phyloP scores from a whole-genome alignment of 2,113 vertebrate genomes.

The Myiozetetes cayanensis region DNA sequence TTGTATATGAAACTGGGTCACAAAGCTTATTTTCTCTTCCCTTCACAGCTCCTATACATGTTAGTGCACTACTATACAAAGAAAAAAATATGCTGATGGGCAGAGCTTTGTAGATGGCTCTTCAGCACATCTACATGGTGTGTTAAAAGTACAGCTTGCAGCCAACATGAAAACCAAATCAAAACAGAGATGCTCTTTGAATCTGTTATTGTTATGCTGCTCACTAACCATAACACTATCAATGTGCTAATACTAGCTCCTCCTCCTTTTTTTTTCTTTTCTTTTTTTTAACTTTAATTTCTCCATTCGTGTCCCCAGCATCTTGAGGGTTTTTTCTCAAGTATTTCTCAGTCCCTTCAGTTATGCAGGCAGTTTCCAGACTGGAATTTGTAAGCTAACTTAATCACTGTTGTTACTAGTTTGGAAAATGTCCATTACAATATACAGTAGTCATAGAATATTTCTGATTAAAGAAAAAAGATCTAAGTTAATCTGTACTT shows the following conservation, averaged over 20 bases:
- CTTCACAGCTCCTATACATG: not conserved
- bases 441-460: not conserved
- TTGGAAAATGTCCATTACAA: not conserved
- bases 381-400: not conserved
- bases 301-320: not conserved
- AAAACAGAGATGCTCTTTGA: not conserved
- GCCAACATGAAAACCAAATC: not conserved
- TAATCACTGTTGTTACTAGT: not conserved
- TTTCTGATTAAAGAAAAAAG: not conserved
- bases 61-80: not conserved
- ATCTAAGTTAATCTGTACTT: not conserved
- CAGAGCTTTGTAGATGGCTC: not conserved
- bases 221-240: not conserved
- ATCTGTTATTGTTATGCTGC: not conserved
- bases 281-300: not conserved
- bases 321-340: not conserved
- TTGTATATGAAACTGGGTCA: conserved; percentile 35
- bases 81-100: not conserved
- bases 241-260: not conserved
- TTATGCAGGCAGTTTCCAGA: not conserved
- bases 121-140: not conserved
- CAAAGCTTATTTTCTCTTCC: not conserved
- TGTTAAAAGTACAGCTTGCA: not conserved
- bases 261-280: not conserved
- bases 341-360: not conserved